Evolutionary conservation across 1,140 invertebrate species (phyloP).

Genomic region (Panagrolaimus sp.): DNA sequence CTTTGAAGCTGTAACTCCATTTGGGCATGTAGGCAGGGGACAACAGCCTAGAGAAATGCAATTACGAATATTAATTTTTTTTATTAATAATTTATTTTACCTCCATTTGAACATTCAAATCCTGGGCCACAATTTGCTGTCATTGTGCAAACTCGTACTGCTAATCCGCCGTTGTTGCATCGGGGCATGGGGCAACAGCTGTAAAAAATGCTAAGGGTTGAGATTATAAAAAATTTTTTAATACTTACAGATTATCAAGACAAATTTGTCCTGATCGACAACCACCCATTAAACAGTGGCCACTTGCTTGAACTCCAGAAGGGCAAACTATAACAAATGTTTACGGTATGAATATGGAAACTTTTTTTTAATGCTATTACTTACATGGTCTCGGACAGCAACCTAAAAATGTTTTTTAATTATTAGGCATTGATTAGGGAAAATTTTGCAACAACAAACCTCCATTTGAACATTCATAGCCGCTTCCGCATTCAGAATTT

Average conservation of each 20-base stretch:
- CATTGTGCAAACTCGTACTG: slow-evolving; percentile 35
- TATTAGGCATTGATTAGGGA: no score
- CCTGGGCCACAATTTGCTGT: slow-evolving; percentile 42
- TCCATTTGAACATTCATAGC: slow-evolving; percentile 51
- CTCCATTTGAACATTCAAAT: slow-evolving; percentile 43
- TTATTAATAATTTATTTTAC: no score
- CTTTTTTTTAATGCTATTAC: no score
- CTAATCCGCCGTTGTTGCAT: slow-evolving; percentile 31
- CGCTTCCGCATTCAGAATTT: slow-evolving; percentile 38
- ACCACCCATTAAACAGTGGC: slow-evolving; percentile 15
- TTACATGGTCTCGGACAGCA: slow-evolving; percentile 39
- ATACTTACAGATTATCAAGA: slow-evolving; percentile 21
- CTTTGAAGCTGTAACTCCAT: slow-evolving; percentile 23
- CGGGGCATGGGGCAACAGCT: slow-evolving; percentile 37
- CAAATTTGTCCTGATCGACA: slow-evolving; percentile 25
- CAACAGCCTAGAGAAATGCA: no score
- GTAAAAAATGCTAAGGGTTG: no score
- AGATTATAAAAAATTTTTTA: no score
- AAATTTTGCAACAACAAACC: no score
- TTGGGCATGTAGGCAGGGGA: slow-evolving; percentile 34
- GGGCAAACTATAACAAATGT: no score
- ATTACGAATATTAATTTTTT: no score
- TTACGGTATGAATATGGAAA: no score
- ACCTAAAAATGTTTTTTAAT: background rate
- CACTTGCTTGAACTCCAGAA: slow-evolving; percentile 41